Evolutionary conservation across 2,888 invertebrate genomes (phyloP).

Genomic region (Automeris io): DNA sequence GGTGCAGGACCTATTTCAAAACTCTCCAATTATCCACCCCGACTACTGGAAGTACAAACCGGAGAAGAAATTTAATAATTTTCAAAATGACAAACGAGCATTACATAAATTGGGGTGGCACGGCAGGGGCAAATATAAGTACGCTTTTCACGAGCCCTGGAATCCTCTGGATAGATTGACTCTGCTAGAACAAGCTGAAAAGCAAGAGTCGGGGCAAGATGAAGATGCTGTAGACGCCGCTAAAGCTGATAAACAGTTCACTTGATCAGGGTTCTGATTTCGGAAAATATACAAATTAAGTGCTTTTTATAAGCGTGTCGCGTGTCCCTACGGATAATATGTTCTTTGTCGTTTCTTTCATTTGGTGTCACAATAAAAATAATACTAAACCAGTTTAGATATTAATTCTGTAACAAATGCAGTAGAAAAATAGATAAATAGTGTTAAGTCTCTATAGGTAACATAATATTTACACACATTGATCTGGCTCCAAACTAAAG

Average conservation of each 20-base stretch:
- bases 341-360: too few relatives aligned
- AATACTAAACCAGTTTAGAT: too few relatives aligned
- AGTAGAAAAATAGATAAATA: too few relatives aligned
- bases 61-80: slow-evolving; percentile 23
- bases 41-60: slow-evolving; percentile 53
- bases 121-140: slow-evolving; percentile 54
- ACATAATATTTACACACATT: too few relatives aligned
- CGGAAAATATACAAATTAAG: slow-evolving; percentile 9
- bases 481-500: too few relatives aligned
- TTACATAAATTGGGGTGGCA: slow-evolving; percentile 56
- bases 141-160: slow-evolving; percentile 68
- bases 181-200: slow-evolving; percentile 52
- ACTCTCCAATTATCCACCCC: slow-evolving; percentile 49
- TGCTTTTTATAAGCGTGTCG: slow-evolving; percentile 23
- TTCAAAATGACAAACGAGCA: slow-evolving; percentile 21
- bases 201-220: slow-evolving; percentile 28
- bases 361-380: too few relatives aligned
- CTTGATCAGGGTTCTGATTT: slow-evolving; percentile 46
- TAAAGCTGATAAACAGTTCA: slow-evolving; percentile 20
- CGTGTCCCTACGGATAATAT: slow-evolving; percentile 20
- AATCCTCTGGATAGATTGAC: slow-evolving; percentile 52
- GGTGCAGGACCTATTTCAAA: slow-evolving; percentile 45
- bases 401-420: too few relatives aligned
- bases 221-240: slow-evolving; percentile 15
- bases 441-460: too few relatives aligned